These are phyloP conservation scores for Galeruca laticollis DNA, from an alignment of 2,888 invertebrate genomes.

Conservation along the genomic window DNA sequence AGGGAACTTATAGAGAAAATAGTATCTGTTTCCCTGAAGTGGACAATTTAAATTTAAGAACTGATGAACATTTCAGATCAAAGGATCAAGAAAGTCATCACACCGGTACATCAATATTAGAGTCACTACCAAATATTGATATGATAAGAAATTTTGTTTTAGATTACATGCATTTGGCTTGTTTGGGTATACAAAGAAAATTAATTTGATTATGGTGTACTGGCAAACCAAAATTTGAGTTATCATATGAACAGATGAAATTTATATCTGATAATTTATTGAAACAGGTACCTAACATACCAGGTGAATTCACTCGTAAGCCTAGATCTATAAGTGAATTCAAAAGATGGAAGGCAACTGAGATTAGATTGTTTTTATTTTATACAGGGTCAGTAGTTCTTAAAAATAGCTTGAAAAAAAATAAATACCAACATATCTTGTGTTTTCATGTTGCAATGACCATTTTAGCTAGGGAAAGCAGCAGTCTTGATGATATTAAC, in stretches of 20 bases:
- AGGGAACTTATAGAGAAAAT: slow-evolving; percentile 20
- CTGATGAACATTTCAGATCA: slow-evolving; percentile 34
- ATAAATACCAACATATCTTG: slow-evolving; percentile 18
- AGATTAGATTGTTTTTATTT: too few species aligned
- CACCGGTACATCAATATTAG: slow-evolving; percentile 41
- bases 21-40: slow-evolving; percentile 39
- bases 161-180: slow-evolving; percentile 47
- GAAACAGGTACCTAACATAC: slow-evolving; percentile 13
- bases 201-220: slow-evolving; percentile 27
- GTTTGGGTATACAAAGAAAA: slow-evolving; percentile 40
- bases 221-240: slow-evolving; percentile 23
- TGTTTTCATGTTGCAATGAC: slow-evolving; percentile 9
- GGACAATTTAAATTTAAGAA: slow-evolving; percentile 27
- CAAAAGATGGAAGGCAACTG: neutral
- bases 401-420: slow-evolving; percentile 1
- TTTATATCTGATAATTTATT: slow-evolving; percentile 12
- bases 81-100: slow-evolving; percentile 45
- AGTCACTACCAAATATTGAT: slow-evolving; percentile 46
- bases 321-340: slow-evolving; percentile 20
- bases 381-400: too few species aligned
- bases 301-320: slow-evolving; percentile 29
- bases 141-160: slow-evolving; percentile 48
- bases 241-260: slow-evolving; percentile 12
- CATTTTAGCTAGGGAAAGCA: slow-evolving; percentile 6
- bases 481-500: slow-evolving; percentile 8